Evolutionary conservation across 2,113 vertebrate genomes (phyloP).

Genomic region (Serilophus lunatus): DNA sequence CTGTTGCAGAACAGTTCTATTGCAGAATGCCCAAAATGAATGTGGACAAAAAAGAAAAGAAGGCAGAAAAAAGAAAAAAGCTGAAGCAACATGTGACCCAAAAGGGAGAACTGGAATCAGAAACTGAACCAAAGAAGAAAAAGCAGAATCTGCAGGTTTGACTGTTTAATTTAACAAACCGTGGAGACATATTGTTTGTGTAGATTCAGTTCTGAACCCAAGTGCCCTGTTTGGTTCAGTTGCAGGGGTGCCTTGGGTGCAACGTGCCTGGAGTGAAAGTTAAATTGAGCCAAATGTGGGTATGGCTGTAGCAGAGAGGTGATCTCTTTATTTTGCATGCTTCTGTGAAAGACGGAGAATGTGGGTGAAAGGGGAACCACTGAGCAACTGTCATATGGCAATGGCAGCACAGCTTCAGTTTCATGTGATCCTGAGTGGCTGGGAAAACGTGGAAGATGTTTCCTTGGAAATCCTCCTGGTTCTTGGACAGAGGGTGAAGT

Average conservation of each 20-base stretch:
- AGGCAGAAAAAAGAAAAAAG: constrained; percentile 48
- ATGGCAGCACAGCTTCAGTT: fast-evolving
- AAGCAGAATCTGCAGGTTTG: not conserved
- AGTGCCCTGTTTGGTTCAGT: not conserved
- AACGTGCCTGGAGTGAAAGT: not conserved
- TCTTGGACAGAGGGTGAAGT: not conserved
- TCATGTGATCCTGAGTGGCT: constrained; percentile 15
- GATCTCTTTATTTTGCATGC: not conserved
- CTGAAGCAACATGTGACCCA: not conserved
- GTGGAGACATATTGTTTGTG: not conserved
- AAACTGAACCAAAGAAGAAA: not conserved
- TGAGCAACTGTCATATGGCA: not conserved
- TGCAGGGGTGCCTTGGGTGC: not conserved
- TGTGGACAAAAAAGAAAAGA: not conserved
- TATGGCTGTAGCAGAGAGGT: not conserved
- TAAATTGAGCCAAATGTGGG: not conserved
- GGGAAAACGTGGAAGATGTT: not conserved
- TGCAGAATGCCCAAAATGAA: constrained; percentile 54
- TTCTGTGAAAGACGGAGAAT: not conserved
- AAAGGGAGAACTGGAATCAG: not conserved
- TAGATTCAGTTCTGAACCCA: not conserved
- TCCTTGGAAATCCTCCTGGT: not conserved
- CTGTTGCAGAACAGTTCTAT: not conserved
- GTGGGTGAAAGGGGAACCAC: not conserved
- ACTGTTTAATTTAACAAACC: not conserved